A percentile compares a stretch with the other conserved stretches of the same genome.
Evolutionary conservation across 2,888 invertebrate genomes (phyloP).

Genomic region (Pyrocoelia pectoralis): DNA sequence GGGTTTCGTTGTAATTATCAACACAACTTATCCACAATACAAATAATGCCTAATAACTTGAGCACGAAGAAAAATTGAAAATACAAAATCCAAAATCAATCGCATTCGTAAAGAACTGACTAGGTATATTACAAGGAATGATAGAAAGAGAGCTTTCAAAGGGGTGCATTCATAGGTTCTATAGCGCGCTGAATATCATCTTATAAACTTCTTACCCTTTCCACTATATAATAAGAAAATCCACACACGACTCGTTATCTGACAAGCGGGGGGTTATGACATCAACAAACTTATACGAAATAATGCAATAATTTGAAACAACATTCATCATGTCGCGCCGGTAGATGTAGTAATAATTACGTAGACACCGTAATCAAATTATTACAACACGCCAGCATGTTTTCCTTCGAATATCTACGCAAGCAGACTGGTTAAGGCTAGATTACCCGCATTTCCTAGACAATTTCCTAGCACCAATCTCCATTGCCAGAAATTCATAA

Average conservation of each 20-base stretch:
- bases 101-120: constrained; percentile 37
- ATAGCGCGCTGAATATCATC: constrained; percentile 43
- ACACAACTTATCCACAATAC: not conserved
- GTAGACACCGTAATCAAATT: constrained; percentile 26
- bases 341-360: constrained; percentile 14
- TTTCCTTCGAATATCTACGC: constrained; percentile 24
- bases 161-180: constrained; percentile 38
- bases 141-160: constrained; percentile 39
- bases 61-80: constrained; percentile 11
- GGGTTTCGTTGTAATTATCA: not conserved
- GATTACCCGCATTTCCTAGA: constrained; percentile 25
- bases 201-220: constrained; percentile 40
- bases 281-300: not conserved
- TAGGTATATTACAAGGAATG: constrained; percentile 41
- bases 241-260: constrained; percentile 32
- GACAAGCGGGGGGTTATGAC: not conserved
- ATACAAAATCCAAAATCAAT: constrained; percentile 36
- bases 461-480: constrained; percentile 29
- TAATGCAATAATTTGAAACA: constrained; percentile 8
- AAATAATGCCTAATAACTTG: constrained; percentile 20
- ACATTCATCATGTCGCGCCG: not conserved
- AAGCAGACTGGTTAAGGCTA: constrained; percentile 18
- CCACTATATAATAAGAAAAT: constrained; percentile 23
- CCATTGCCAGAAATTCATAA: constrained; percentile 20
- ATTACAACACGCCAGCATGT: constrained; percentile 20